Base-by-base conservation (phyloP, 2,888 invertebrate genomes). In the Apomyelois bistriatella region DNA sequence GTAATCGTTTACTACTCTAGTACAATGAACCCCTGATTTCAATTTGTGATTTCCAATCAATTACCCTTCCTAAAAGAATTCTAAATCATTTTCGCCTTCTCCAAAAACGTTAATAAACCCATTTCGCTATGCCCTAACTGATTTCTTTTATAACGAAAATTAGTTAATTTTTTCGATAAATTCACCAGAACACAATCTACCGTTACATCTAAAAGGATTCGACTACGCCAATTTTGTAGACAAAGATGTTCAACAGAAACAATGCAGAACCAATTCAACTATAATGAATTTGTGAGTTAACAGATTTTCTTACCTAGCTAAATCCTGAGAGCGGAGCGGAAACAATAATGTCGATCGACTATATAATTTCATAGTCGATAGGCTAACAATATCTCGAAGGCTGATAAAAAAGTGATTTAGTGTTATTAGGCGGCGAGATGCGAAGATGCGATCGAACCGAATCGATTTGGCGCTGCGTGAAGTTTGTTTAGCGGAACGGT, bases 401-500 rank as follows among this genome's bases (percentile, higher is more conserved):
- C 60, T 72, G 68, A 70, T 77, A 85, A 85, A 88, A 84, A 89
- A 87, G 70, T 79, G 78, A 77, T 79, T 82, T 79, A 74, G 80
- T 79, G 81, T 85, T 85, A 88, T 84, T 79, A 79, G 75, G 67
- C 69, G 70, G 64, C 72, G 77, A 72, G 72, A 69, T 72, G 74
- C 72, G 72, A 78, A 81, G 87, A 85, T 82, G 79, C 79, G 83
- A 85, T 81, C 78, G 81, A 68, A 65, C 70, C 73, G 74, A 88
- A 89, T 89, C 84, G 85, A 89, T 90, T 89, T 79, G 64, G 74
- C 71, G 74, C 76, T 74, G 83, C 87, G 85, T 88, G 86, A 87
- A 83, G 87, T 89, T 89, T 88, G 89, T 86, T 88, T 87, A 88
- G 84, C 75, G 82, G 82, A 85, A 85, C 85, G 79, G 76, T 76